Conservation (phyloP, 2,888 invertebrate species). For the Lucinisca nassula region DNA sequence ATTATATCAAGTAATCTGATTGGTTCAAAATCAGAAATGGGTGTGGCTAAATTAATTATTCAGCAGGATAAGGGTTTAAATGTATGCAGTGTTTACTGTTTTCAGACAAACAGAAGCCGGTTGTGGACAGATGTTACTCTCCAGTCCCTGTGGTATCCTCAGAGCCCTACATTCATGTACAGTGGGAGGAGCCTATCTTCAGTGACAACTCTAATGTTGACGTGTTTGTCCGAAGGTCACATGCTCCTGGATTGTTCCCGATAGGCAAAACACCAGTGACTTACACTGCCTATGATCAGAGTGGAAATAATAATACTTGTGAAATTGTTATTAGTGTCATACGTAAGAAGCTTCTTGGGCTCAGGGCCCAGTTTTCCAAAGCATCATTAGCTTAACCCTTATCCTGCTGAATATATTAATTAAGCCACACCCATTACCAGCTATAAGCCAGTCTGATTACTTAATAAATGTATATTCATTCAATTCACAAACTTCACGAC, state of each 20-base stretch:
- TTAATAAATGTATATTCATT: too few relatives aligned
- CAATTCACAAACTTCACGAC: too few relatives aligned
- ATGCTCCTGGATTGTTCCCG: slow-evolving; percentile 89
- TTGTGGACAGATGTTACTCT: slow-evolving; percentile 89
- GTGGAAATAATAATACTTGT: slow-evolving; percentile 91
- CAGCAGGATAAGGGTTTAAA: too few relatives aligned
- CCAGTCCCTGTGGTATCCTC: slow-evolving; percentile 89
- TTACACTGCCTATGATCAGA: slow-evolving; percentile 91
- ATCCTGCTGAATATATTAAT: too few relatives aligned
- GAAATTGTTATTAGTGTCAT: slow-evolving; percentile 90
- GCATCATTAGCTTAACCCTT: too few relatives aligned
- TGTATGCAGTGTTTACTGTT: too few relatives aligned
- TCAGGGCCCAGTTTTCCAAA: too few relatives aligned
- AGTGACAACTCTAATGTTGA: slow-evolving; percentile 90
- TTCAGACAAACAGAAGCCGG: slow-evolving; percentile 90
- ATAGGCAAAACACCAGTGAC: slow-evolving; percentile 90
- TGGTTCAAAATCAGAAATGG: too few relatives aligned
- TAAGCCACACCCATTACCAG: too few relatives aligned
- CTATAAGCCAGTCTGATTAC: too few relatives aligned
- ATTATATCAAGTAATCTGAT: too few relatives aligned
- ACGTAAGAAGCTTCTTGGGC: slow-evolving; percentile 80
- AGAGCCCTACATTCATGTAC: slow-evolving; percentile 75
- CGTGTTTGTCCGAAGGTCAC: slow-evolving; percentile 84
- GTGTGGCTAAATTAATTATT: too few relatives aligned
- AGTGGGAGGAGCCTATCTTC: slow-evolving; percentile 90